These are phyloP conservation scores for Ophonus ardosiacus DNA, from an alignment of 2,888 invertebrate species.

Conservation along the genomic window DNA sequence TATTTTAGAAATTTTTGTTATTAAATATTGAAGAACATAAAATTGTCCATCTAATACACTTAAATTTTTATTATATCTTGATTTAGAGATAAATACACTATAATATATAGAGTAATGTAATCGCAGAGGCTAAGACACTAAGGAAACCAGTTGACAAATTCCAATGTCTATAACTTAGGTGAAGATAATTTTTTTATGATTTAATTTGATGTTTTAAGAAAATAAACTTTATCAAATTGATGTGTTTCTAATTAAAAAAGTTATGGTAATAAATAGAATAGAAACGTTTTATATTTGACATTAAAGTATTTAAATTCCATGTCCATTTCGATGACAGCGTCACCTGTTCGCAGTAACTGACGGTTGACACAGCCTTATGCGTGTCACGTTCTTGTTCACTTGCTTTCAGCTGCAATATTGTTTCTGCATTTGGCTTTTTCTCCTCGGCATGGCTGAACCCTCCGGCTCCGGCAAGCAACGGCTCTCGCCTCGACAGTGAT, in stretches of 20 bases:
- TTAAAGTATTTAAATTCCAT: not conserved
- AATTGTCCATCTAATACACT: no score
- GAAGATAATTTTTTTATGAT: no score
- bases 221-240: no score
- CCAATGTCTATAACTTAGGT: no score
- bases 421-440: constrained; percentile 33
- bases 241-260: not conserved
- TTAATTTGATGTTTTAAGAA: no score
- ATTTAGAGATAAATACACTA: no score
- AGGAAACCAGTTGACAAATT: no score
- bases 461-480: not conserved
- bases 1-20: no score
- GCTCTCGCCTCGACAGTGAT: constrained; percentile 6
- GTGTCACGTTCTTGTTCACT: constrained; percentile 31
- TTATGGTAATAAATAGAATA: not conserved
- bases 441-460: constrained; percentile 12
- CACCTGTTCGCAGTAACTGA: not conserved
- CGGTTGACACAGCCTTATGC: constrained; percentile 17
- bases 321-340: constrained; percentile 31
- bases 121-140: no score
- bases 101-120: no score
- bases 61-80: no score
- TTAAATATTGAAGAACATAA: no score
- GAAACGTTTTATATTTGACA: not conserved
- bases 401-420: constrained; percentile 44